Conservation (phyloP, 2,797 vertebrate species). For the Anisognathus igniventris region DNA sequence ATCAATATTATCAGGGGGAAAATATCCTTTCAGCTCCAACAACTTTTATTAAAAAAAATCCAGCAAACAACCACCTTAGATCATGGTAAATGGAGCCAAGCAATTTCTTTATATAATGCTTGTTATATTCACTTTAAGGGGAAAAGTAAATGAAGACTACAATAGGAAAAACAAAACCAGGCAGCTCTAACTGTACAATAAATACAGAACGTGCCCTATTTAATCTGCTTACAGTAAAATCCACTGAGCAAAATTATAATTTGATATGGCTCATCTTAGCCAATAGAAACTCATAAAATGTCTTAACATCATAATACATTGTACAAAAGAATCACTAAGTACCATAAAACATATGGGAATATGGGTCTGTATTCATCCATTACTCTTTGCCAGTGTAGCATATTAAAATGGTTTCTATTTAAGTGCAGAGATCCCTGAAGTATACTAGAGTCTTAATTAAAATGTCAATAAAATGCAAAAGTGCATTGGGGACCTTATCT, state of each 20-base stretch:
- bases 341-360: conserved; percentile 75
- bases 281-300: conserved; percentile 76
- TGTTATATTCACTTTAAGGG: conserved; percentile 43
- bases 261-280: conserved; percentile 74
- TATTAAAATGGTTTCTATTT: conserved; percentile 79
- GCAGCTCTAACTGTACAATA: conserved; percentile 54
- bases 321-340: conserved; percentile 74
- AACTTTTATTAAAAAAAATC: neutral
- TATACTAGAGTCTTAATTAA: conserved; percentile 77
- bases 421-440: conserved; percentile 75
- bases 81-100: neutral
- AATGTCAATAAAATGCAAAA: conserved; percentile 77
- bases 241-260: conserved; percentile 78
- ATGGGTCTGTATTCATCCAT: conserved; percentile 72
- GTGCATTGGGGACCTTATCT: conserved; percentile 66
- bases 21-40: conserved; percentile 26
- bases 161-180: conserved; percentile 56
- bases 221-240: conserved; percentile 77
- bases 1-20: conserved; percentile 19
- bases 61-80: neutral
- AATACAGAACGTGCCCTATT: conserved; percentile 64
- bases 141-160: conserved; percentile 58
- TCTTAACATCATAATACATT: conserved; percentile 74
- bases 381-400: conserved; percentile 69
- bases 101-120: neutral